Evolutionary conservation across 2,888 invertebrate species (phyloP), one percentile per base, ranked within the genome.

Genomic region (Diploptera punctata): DNA sequence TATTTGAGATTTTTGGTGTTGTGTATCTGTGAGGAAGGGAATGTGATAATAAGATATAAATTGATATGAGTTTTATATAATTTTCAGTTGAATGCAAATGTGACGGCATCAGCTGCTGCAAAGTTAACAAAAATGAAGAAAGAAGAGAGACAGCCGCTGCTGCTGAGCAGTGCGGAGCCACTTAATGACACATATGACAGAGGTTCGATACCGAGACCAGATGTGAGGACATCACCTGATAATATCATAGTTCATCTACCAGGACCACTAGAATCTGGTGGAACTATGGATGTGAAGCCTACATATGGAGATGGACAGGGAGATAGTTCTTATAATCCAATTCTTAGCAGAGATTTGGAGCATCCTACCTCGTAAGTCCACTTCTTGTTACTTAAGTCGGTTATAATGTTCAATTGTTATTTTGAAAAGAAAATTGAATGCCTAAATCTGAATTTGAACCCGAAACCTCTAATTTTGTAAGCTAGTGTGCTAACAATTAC

Each of bases 311-410:
- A 61, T 70, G 18, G 47, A 29, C 68, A 75, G 29, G 68, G 72
- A 70, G 73, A 73, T 49, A 62, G 60, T 70, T 52, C 79, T 74
- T 86, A 85, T 76, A 85, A 91, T 81, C 92, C 92, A 54, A 85
- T 90, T 13, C 83, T 88, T 19, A 90, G 92, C 80, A 86, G 93
- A 78, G 86, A 88, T 71, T 82, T 93, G 77, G 92, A 92, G 79
- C 90, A 93, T 82, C 93, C 93, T 0, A 93, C 93, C 3, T 92
- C 93, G 76, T 95, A 93, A 81, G 83, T n/a, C n/a, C n/a, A n/a
- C n/a, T n/a, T n/a, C n/a, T n/a, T n/a, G n/a, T n/a, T n/a, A n/a
- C n/a, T n/a, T n/a, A n/a, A n/a, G n/a, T n/a, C n/a, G n/a, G n/a
- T n/a, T n/a, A n/a, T n/a, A n/a, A n/a, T n/a, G n/a, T n/a, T n/a